Base-by-base conservation (phyloP, 2,113 vertebrate species). In the Bos indicus region DNA sequence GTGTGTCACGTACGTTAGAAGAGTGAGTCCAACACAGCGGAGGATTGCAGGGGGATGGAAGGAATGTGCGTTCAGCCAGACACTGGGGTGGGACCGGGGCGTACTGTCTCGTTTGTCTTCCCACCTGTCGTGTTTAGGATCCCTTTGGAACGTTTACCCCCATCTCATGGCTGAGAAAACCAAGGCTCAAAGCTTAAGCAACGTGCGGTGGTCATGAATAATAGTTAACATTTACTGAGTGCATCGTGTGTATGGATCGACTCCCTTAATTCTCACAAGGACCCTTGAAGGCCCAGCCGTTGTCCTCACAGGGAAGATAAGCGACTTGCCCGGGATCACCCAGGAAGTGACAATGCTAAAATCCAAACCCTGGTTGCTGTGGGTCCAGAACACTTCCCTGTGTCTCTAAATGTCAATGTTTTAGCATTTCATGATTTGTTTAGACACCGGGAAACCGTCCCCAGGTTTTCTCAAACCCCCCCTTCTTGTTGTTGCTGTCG, bases 171-270 rank as follows among this genome's bases (percentile, higher is more conserved):
- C 11, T 11, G 30, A 57, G 40, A 62, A 97, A 88, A 64, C 19
- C 0, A 3, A 64, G 86, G 36, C 60, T 60, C 23, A 40, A 26
- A 36, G n/a, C 4, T 84, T n/a, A 59, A 67, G 28, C 4, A 7
- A 14, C 33, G 46, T 17, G 46, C 1, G 10, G 52, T 7, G 46
- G 21, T 21, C 25, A 56, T 33, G 30, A 88, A 46, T 6, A 51
- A 36, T 6, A 40, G 59, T 16, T 57, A 3, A 9, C 33, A 1
- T 30, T 88, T 51, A 51, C 19, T 23, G 71, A 77, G 13, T 4
- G 0, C 23, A 21, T 48, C 40, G n/a, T 46, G n/a, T 25, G 7
- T 30, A 40, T 7, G 1, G 7, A 52, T 3, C 2, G 2, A n/a
- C 13, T 36, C 23, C 64, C 74, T 57, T 43, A 54, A 40, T 71